Evolutionary conservation across 2,113 vertebrate species (phyloP).

Genomic region (Dasyprocta punctata): DNA sequence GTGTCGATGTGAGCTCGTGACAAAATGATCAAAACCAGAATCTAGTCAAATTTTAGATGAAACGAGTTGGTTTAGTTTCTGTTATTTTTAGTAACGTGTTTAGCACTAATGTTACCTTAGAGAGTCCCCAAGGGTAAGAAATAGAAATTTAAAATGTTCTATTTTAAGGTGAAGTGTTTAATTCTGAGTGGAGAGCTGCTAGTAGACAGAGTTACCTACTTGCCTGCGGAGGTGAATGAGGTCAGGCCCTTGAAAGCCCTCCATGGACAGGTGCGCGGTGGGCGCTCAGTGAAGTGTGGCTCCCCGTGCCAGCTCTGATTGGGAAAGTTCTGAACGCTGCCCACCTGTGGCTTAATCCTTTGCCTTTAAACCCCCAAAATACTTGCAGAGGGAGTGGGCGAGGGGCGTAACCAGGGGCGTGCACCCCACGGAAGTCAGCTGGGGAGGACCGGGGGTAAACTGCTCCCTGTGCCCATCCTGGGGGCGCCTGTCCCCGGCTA

Average conservation of each 20-base stretch:
- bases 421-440: background rate
- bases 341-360: background rate
- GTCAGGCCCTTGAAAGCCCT: background rate
- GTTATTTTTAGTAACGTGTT: background rate
- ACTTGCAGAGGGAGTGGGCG: background rate
- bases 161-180: background rate
- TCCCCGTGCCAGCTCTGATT: background rate
- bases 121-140: background rate
- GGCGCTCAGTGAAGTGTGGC: background rate
- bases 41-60: background rate
- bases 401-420: background rate
- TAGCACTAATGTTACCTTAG: background rate
- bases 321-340: background rate
- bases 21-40: no score
- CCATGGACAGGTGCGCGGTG: background rate
- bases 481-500: background rate
- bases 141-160: background rate
- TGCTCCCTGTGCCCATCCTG: background rate
- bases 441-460: background rate
- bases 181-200: background rate
- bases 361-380: background rate
- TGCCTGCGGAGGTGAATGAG: background rate
- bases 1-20: no score
- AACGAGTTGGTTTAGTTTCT: background rate
- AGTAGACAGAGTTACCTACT: background rate